Conservation (phyloP, 2,888 invertebrate genomes). For the Thecocarcelia acutangulata region DNA sequence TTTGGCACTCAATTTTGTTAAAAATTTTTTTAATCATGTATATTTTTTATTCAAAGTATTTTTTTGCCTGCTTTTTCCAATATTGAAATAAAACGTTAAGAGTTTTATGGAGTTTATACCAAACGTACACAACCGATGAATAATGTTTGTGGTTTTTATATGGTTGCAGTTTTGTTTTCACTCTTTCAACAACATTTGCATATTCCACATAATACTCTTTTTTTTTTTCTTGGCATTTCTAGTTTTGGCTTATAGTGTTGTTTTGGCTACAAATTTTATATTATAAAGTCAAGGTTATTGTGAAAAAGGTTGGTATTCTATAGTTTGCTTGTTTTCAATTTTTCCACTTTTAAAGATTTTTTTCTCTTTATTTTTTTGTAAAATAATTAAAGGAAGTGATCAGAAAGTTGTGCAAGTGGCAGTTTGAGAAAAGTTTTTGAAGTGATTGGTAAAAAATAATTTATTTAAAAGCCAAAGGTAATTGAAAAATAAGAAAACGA, state of each 20-base stretch:
- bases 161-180: conserved; percentile 6
- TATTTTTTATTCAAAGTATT: not conserved
- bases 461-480: not conserved
- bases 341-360: not conserved
- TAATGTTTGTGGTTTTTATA: conserved; percentile 52
- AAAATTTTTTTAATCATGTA: not conserved
- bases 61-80: conserved; percentile 12
- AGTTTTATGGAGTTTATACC: conserved; percentile 39
- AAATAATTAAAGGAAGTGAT: conserved; percentile 33
- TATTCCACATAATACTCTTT: not conserved
- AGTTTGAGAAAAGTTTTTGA: conserved; percentile 7
- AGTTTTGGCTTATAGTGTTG: conserved; percentile 30
- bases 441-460: conserved; percentile 7
- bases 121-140: conserved; percentile 22
- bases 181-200: conserved; percentile 16
- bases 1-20: conserved; percentile 52
- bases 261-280: conserved; percentile 54
- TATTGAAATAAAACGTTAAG: conserved; percentile 46
- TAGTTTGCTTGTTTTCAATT: conserved; percentile 8
- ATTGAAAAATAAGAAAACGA: not conserved
- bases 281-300: conserved; percentile 66
- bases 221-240: conserved; percentile 37
- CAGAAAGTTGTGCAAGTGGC: not conserved
- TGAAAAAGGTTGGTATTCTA: conserved; percentile 18
- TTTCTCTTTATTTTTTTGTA: not conserved